Evolutionary conservation across 2,113 vertebrate species (phyloP).

Genomic region (Protomyctophum bolini): DNA sequence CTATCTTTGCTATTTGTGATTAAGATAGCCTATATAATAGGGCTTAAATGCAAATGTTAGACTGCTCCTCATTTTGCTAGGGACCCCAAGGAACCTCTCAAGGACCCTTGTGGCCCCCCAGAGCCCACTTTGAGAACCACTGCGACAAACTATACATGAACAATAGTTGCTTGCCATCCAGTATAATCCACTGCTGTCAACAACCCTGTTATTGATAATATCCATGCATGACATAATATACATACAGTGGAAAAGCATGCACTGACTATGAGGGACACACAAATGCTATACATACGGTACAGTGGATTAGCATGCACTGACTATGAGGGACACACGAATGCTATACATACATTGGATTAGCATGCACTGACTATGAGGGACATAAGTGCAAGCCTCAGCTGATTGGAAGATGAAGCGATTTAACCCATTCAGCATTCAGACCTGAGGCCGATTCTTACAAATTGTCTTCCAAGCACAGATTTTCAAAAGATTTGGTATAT

Average conservation of each 20-base stretch:
- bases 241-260: slow-evolving; percentile 12
- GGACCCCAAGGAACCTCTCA: too few species aligned
- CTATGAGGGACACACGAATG: background rate
- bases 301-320: slow-evolving; percentile 17
- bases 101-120: too few species aligned
- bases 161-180: too few species aligned
- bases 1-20: too few species aligned
- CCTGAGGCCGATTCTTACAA: too few species aligned
- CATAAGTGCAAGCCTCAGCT: background rate
- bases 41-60: too few species aligned
- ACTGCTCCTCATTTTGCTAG: too few species aligned
- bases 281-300: slow-evolving; percentile 1
- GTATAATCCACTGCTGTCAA: background rate
- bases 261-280: background rate
- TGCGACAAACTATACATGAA: too few species aligned
- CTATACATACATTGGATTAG: slow-evolving; percentile 15
- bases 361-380: slow-evolving; percentile 16
- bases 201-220: slow-evolving; percentile 4
- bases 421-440: background rate
- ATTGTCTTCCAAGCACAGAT: too few species aligned
- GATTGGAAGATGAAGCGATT: background rate
- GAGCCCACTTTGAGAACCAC: too few species aligned
- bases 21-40: too few species aligned
- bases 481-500: too few species aligned
- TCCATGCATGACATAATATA: slow-evolving; percentile 10